These are phyloP conservation scores for Podarcis cretensis DNA, from an alignment of 2,113 vertebrate species.

Conservation along the genomic window DNA sequence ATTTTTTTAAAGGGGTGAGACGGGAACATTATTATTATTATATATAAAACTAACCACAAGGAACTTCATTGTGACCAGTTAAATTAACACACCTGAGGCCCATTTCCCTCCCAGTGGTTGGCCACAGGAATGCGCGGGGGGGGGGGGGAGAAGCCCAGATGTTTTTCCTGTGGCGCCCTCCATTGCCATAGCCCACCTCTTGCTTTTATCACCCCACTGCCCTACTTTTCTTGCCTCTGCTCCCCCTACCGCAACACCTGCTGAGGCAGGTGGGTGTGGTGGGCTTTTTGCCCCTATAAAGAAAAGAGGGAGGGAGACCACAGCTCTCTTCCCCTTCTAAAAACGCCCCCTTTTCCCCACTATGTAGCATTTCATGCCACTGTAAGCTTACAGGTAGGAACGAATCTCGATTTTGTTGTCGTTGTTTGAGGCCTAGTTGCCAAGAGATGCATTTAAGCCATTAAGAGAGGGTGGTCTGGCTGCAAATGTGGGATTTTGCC, in stretches of 20 bases:
- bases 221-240: not conserved
- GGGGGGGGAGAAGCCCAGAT: not conserved
- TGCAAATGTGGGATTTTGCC: not conserved
- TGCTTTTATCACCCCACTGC: not conserved
- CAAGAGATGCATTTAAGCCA: too few species aligned
- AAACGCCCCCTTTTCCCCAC: not conserved
- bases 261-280: too few species aligned
- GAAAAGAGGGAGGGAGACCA: too few species aligned
- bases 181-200: fast-evolving
- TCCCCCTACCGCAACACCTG: not conserved
- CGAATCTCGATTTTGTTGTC: not conserved
- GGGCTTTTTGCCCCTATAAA: not conserved
- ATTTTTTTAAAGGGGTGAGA: too few species aligned
- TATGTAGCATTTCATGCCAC: not conserved
- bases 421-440: too few species aligned
- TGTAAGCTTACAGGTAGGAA: too few species aligned
- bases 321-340: not conserved
- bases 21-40: too few species aligned
- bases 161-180: not conserved
- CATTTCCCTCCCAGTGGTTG: not conserved
- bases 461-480: too few species aligned
- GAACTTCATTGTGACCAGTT: not conserved
- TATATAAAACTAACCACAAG: not conserved
- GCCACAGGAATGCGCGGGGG: not conserved
- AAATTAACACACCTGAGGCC: not conserved